Conservation (phyloP, 64 coral and sea anemone genomes). For the Actinia tenebrosa region DNA sequence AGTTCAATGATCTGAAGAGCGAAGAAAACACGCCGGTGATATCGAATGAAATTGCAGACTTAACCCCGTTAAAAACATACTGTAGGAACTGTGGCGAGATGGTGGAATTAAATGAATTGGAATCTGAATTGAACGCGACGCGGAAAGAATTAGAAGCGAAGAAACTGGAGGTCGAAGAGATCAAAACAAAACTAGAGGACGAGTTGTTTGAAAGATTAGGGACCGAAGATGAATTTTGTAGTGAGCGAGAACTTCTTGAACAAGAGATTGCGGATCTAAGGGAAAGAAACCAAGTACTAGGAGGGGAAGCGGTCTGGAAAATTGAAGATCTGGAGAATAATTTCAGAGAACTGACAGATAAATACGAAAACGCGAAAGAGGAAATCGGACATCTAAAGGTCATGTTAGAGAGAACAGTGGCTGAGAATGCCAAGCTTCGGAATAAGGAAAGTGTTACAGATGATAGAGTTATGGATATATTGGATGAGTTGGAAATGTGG, state of each 20-base stretch:
- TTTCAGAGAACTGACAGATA: constrained; percentile 21
- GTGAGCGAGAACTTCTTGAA: constrained; percentile 17
- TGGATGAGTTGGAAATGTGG: constrained; percentile 57
- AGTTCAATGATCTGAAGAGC: neutral
- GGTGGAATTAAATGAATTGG: neutral
- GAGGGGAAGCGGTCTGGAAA: constrained; percentile 13
- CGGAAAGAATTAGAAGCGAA: constrained; percentile 17
- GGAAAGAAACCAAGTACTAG: constrained; percentile 47
- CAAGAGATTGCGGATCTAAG: constrained; percentile 31
- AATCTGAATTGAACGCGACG: constrained; percentile 11
- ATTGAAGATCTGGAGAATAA: constrained; percentile 27
- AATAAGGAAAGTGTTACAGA: constrained; percentile 35
- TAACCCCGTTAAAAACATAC: neutral
- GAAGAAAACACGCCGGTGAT: neutral
- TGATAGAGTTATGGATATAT: constrained; percentile 44
- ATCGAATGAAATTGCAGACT: neutral
- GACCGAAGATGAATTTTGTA: constrained; percentile 45
- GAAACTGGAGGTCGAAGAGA: constrained; percentile 36
- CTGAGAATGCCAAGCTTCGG: constrained; percentile 38
- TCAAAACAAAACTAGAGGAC: constrained; percentile 57
- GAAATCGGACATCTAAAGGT: constrained; percentile 43
- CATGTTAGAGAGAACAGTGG: constrained; percentile 39
- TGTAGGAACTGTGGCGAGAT: neutral
- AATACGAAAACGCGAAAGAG: constrained; percentile 32
- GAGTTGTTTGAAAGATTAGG: constrained; percentile 60